Percentiles rank a stretch among this genome's conserved stretches.
Evolutionary conservation across 2,888 invertebrate genomes (phyloP).

Genomic region (Chrysodeixis includens): DNA sequence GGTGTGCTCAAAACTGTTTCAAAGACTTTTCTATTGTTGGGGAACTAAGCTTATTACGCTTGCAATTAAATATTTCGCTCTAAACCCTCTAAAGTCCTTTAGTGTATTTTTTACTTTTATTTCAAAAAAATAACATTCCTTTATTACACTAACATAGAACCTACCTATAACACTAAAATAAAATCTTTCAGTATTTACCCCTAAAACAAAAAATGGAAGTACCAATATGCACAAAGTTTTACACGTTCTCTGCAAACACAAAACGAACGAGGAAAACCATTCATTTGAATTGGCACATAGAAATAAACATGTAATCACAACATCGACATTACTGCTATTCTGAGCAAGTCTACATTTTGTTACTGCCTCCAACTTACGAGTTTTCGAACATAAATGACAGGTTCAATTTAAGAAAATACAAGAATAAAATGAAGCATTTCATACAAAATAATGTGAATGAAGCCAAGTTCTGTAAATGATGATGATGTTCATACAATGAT

Average conservation of each 20-base stretch:
- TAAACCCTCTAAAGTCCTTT: background rate
- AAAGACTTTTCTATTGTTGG: background rate
- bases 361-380: constrained; percentile 6
- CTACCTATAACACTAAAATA: no score
- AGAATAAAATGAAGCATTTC: background rate
- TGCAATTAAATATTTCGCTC: background rate
- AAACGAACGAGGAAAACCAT: constrained; percentile 36
- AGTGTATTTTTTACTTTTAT: constrained; percentile 14
- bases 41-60: background rate
- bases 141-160: constrained; percentile 9
- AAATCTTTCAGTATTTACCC: no score
- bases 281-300: constrained; percentile 44
- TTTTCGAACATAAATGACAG: constrained; percentile 10
- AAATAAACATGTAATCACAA: constrained; percentile 48
- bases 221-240: constrained; percentile 32
- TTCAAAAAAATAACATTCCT: no score
- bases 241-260: constrained; percentile 14
- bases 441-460: background rate
- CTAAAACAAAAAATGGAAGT: constrained; percentile 1
- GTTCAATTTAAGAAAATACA: background rate
- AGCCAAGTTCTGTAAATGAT: no score
- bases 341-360: constrained; percentile 20
- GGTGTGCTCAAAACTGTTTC: background rate
- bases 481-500: no score
- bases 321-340: constrained; percentile 31